Evolutionary conservation across 1,140 invertebrate species (phyloP), one percentile per base, ranked within the genome.

Genomic region (Solenopsis invicta): DNA sequence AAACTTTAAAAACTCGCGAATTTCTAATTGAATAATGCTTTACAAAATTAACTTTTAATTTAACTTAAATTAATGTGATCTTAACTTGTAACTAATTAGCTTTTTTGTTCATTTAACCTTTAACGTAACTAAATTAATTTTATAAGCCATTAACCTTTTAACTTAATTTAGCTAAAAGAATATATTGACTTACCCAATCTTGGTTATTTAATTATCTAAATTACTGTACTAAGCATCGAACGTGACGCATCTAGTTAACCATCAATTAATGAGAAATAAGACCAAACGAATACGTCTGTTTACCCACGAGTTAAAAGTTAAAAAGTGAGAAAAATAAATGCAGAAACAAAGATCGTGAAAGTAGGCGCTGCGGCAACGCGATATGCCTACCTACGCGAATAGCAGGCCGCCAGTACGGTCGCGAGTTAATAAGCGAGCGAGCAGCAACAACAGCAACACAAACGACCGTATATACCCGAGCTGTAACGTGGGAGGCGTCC

Each of bases 271-370:
- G 16, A 69, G 66, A 29, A 24, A 45, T 41, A 41, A 21, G 18
- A 21, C 1, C 0, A n/a, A 37, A 21, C n/a, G 0, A 13, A 74
- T 56, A 75, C 1, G 10, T 41, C 1, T 21, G n/a, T 75, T 59
- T 59, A 75, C 34, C 29, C 12, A 9, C 4, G 12, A 75, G 8
- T 72, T 37, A 54, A 45, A 75, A 59, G 24, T 5, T 9, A 41
- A n/a, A 66, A 18, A 66, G 29, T 0, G 69, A 61, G 74, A 45
- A 37, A 18, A 13, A 34, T 34, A 78, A 78, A 66, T 66, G 61
- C 76, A 45, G 62, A 64, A 78, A 78, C 59, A 78, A 78, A 78
- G 76, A 78, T 78, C 24, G 80, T 54, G 80, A 82, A 81, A 81
- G 78, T 29, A 21, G 78, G 50, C 29, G 62, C 50, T 52, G 48